Base-by-base conservation (phyloP, 2,797 vertebrate genomes). In the Epinephelus malabaricus region DNA sequence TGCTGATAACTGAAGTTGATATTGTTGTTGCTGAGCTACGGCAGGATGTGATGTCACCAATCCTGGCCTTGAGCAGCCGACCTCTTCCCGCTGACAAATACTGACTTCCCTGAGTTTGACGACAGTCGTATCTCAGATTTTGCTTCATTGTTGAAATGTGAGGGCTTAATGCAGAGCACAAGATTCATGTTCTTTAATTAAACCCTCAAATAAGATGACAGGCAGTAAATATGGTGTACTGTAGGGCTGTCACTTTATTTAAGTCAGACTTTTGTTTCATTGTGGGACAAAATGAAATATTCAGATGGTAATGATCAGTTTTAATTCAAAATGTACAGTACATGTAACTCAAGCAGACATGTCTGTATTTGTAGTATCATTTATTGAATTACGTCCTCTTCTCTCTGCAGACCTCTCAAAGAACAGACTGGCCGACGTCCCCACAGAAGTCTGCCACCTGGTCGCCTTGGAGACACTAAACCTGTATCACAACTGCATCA, bases 401-500 rank as follows among this genome's bases (percentile, higher is more conserved):
- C 1, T 73, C 11, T 79, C 71, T 23, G 59, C 92, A 99, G 98
- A 99, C 88, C 92, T 99, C 73, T 99, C 98, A 18, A 98, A 96
- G 94, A 99, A 99, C 84, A 95, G 97, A 61, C 89, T 99, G 92
- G 84, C 95, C 0, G 98, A 99, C 49, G 88, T 99, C 78, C 98
- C 98, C 12, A 89, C 94, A 0, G 98, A 99, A 68, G 81, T 98
- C 64, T 97, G 97, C 82, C 96, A 97, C 69, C 95, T 98, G 72
- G 96, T 99, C 43, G 97, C 98, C 69, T 88, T 99, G 94, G 98
- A 99, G 94, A 96, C 93, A 17, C 94, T 99, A 73, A 98, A 97
- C 89, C 92, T 99, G 13, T 98, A 99, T 85, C 98, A 99, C 91
- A 99, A 99, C 89, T 98, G 98, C 91, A 97, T 99, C 93, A 95